Evolutionary conservation across 2,888 invertebrate genomes (phyloP).

Genomic region (Apotomis turbidana): DNA sequence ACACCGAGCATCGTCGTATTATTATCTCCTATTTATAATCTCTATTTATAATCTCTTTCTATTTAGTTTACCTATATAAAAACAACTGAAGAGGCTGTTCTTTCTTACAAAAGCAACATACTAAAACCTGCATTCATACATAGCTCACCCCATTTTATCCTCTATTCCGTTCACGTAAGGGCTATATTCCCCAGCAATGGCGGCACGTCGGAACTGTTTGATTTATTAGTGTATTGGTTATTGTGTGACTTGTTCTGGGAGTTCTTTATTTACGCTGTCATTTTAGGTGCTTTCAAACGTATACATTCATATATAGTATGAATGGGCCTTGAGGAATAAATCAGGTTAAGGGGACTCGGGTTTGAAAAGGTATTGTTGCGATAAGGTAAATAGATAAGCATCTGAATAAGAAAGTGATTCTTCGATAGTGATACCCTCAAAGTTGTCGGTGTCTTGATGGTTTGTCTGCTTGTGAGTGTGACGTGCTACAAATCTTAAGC

Average conservation of each 20-base stretch:
- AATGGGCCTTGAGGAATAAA: constrained; percentile 16
- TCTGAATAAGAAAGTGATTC: not conserved
- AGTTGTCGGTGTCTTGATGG: too few species aligned
- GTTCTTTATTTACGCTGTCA: constrained; percentile 37
- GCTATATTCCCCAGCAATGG: not conserved
- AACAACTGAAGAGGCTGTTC: constrained; percentile 29
- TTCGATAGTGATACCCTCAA: too few species aligned
- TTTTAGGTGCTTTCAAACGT: constrained; percentile 28
- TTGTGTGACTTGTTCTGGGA: constrained; percentile 34
- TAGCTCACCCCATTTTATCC: not conserved
- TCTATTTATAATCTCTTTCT: too few species aligned
- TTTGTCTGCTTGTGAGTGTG: too few species aligned
- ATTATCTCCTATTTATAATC: too few species aligned
- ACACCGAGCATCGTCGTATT: too few species aligned
- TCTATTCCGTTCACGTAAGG: not conserved
- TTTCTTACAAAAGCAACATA: constrained; percentile 30
- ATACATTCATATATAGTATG: constrained; percentile 15
- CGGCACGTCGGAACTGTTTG: constrained; percentile 31
- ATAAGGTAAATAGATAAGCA: not conserved
- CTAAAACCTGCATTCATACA: constrained; percentile 31
- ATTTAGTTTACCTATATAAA: not conserved
- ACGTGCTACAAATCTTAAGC: too few species aligned
- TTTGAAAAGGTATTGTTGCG: constrained; percentile 5
- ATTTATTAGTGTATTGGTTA: constrained; percentile 41
- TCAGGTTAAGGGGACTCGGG: constrained; percentile 8